Percentiles rank a stretch among this genome's conserved stretches.
phyloP scores from a whole-genome alignment of 1,140 invertebrate genomes.

The Microvelia longipes region DNA sequence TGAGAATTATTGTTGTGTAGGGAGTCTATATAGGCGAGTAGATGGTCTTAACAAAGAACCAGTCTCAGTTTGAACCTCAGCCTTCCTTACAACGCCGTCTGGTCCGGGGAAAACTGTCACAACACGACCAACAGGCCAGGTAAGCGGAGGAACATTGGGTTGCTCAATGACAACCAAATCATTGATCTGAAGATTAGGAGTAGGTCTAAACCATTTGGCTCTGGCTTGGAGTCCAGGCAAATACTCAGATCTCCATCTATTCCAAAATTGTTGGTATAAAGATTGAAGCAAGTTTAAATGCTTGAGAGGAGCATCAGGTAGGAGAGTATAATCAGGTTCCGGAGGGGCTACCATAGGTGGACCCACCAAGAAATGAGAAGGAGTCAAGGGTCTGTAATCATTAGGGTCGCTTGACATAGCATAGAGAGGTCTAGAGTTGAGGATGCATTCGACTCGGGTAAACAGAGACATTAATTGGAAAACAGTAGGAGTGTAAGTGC shows the following conservation, averaged over 20 bases:
- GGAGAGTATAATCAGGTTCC: slow-evolving; percentile 15
- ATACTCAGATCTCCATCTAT: background rate
- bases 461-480: slow-evolving; percentile 18
- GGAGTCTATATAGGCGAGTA: background rate
- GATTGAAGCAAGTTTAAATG: background rate
- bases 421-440: slow-evolving; percentile 18
- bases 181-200: slow-evolving; percentile 2
- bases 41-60: background rate
- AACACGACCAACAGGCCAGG: slow-evolving; percentile 8
- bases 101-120: background rate
- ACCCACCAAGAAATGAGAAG: slow-evolving; percentile 25
- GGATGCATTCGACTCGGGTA: slow-evolving; percentile 18
- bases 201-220: slow-evolving; percentile 4
- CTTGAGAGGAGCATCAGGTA: background rate
- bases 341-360: slow-evolving; percentile 25
- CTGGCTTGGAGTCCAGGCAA: slow-evolving; percentile 1
- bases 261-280: slow-evolving; percentile 7
- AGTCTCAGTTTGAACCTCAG: background rate
- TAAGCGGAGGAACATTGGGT: background rate
- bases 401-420: slow-evolving; percentile 19
- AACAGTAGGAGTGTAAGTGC: slow-evolving; percentile 11
- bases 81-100: slow-evolving; percentile 6
- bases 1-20: background rate
- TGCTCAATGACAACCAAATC: slow-evolving; percentile 7
- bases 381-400: slow-evolving; percentile 20